Evolutionary conservation across 1,140 invertebrate genomes (phyloP).

Genomic region (Asbolus verrucosus): DNA sequence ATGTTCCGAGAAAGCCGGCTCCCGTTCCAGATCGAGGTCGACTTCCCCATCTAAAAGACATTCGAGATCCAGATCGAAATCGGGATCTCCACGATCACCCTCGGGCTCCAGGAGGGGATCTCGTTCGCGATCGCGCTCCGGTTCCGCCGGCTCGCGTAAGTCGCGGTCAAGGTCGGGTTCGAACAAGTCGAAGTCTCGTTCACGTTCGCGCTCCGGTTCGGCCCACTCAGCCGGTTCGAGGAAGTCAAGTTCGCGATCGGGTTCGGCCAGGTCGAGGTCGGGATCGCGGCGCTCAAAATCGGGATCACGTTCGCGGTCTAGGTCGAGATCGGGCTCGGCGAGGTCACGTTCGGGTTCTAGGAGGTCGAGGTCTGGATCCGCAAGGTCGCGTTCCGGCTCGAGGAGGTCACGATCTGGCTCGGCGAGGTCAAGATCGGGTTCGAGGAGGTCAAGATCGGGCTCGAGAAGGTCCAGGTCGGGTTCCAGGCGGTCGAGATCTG

Average conservation of each 20-base stretch:
- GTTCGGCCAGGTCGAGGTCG: slow-evolving; percentile 59
- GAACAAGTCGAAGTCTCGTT: slow-evolving; percentile 57
- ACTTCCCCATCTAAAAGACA: slow-evolving; percentile 1
- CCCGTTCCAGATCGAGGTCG: slow-evolving; percentile 23
- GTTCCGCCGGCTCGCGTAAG: slow-evolving; percentile 44
- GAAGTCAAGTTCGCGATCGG: slow-evolving; percentile 60
- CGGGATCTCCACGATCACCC: slow-evolving; percentile 4
- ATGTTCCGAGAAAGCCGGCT: slow-evolving; percentile 42
- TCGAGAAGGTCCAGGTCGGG: slow-evolving; percentile 58
- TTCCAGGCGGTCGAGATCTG: slow-evolving; percentile 54
- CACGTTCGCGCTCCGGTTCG: slow-evolving; percentile 60
- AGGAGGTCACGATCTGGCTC: slow-evolving; percentile 63
- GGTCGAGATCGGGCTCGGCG: slow-evolving; percentile 56
- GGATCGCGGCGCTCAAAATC: slow-evolving; percentile 56
- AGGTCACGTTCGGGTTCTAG: slow-evolving; percentile 60
- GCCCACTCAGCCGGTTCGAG: slow-evolving; percentile 50
- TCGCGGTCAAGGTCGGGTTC: slow-evolving; percentile 49
- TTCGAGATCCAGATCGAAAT: slow-evolving; percentile 26
- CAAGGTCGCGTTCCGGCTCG: slow-evolving; percentile 62
- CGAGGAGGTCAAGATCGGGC: slow-evolving; percentile 61
- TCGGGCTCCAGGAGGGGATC: slow-evolving; percentile 56
- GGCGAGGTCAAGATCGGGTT: slow-evolving; percentile 62
- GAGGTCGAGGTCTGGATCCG: slow-evolving; percentile 63
- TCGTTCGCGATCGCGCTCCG: slow-evolving; percentile 57
- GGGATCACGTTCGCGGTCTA: slow-evolving; percentile 54